A percentile compares a stretch with the other conserved stretches of the same genome.
Conservation (phyloP, 2,888 invertebrate genomes). For the Thera britannica region DNA sequence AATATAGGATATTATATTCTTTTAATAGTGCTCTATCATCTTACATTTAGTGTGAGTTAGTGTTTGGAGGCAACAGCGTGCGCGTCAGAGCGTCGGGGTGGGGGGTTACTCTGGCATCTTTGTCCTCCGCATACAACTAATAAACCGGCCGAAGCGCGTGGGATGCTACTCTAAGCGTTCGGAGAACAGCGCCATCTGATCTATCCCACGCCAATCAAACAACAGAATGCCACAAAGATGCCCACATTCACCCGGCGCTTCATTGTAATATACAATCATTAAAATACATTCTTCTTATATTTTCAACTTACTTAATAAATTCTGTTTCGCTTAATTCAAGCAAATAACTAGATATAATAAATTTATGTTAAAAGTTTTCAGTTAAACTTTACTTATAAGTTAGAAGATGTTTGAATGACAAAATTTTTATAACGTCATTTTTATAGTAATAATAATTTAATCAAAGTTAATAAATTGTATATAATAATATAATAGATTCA, state of each 20-base stretch:
- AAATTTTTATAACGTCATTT: constrained; percentile 84
- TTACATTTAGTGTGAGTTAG: constrained; percentile 69
- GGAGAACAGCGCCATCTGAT: constrained; percentile 40
- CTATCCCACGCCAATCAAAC: constrained; percentile 45
- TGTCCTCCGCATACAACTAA: constrained; percentile 17
- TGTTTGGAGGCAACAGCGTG: constrained; percentile 78
- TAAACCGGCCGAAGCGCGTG: constrained; percentile 22
- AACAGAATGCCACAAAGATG: constrained; percentile 49
- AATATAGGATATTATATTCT: constrained; percentile 78
- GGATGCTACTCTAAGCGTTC: constrained; percentile 4
- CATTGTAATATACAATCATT: constrained; percentile 76
- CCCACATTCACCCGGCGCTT: constrained; percentile 51
- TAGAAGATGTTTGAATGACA: constrained; percentile 85
- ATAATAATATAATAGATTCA: constrained; percentile 86
- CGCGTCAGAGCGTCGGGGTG: constrained; percentile 51
- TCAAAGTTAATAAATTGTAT: constrained; percentile 85
- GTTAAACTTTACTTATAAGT: constrained; percentile 83
- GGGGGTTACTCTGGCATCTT: constrained; percentile 38
- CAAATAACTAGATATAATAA: constrained; percentile 85
- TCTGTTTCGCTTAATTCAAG: constrained; percentile 85
- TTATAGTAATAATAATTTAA: constrained; percentile 85
- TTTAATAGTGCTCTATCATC: constrained; percentile 77
- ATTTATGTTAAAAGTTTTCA: constrained; percentile 83
- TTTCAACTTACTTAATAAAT: constrained; percentile 85
- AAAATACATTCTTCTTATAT: constrained; percentile 84